These are phyloP conservation scores for Ceratosolen fusciceps DNA, from an alignment of 1,140 invertebrate species.

Conservation along the genomic window DNA sequence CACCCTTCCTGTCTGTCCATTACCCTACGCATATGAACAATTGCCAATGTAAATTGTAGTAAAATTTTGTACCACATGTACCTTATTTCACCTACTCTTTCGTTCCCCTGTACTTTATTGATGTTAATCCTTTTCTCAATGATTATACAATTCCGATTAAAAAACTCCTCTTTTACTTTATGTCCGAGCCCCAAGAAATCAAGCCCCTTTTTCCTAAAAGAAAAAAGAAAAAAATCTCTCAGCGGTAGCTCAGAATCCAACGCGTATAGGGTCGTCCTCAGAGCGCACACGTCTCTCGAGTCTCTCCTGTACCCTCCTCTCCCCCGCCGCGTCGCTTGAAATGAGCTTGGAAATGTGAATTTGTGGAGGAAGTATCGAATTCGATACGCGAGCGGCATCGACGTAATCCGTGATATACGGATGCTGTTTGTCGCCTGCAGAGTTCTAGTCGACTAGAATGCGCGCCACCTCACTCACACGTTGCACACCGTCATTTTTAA, in stretches of 20 bases:
- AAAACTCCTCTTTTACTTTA: background rate
- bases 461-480: background rate
- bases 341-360: too few species aligned
- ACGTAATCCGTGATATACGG: background rate
- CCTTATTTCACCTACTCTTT: background rate
- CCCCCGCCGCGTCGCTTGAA: too few species aligned
- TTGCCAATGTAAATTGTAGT: constrained; percentile 29
- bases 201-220: too few species aligned
- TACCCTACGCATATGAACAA: constrained; percentile 24
- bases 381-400: background rate
- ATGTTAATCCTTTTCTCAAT: background rate
- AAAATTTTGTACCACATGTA: constrained; percentile 1
- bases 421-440: background rate
- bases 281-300: too few species aligned
- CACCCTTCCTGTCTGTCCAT: background rate
- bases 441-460: background rate
- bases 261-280: too few species aligned
- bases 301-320: too few species aligned
- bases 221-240: too few species aligned
- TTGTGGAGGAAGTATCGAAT: background rate
- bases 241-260: too few species aligned
- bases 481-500: too few species aligned
- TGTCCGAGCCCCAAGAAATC: background rate
- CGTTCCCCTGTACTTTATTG: background rate
- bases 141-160: background rate